A percentile compares a stretch with the other conserved stretches of the same genome.
Evolutionary conservation across 1,140 invertebrate species (phyloP).

Genomic region (Platorchestia sp.): DNA sequence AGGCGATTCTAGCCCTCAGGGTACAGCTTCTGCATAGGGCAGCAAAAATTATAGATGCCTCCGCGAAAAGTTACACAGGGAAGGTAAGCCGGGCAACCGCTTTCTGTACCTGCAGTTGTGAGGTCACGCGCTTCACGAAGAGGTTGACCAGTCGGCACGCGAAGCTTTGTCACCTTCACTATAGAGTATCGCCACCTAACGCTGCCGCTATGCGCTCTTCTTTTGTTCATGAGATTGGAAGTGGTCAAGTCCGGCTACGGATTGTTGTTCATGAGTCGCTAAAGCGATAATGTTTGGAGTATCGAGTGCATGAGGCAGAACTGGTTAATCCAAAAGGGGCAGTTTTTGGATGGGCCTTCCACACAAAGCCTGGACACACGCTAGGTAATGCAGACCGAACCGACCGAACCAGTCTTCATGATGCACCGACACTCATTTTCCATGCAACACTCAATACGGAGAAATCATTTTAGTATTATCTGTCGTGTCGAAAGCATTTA

Average conservation of each 20-base stretch:
- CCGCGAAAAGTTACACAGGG: too few species aligned
- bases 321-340: conserved; percentile 37
- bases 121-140: background rate
- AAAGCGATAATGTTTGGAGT: conserved; percentile 39
- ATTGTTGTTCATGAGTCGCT: background rate
- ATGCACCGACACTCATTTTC: background rate
- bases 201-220: background rate
- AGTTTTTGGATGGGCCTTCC: conserved; percentile 12
- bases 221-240: conserved; percentile 30
- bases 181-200: background rate
- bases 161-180: background rate
- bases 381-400: background rate
- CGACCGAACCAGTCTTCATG: background rate
- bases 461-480: too few species aligned
- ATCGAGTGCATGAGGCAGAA: conserved; percentile 6
- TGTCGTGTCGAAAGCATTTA: too few species aligned
- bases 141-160: background rate
- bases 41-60: too few species aligned
- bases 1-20: too few species aligned
- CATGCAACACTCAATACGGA: background rate
- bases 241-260: background rate
- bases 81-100: background rate
- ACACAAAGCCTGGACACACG: conserved; percentile 31
- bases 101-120: background rate
- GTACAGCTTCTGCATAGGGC: too few species aligned